Conservation (phyloP, 2,888 invertebrate genomes). For the Drosophila histrio region DNA sequence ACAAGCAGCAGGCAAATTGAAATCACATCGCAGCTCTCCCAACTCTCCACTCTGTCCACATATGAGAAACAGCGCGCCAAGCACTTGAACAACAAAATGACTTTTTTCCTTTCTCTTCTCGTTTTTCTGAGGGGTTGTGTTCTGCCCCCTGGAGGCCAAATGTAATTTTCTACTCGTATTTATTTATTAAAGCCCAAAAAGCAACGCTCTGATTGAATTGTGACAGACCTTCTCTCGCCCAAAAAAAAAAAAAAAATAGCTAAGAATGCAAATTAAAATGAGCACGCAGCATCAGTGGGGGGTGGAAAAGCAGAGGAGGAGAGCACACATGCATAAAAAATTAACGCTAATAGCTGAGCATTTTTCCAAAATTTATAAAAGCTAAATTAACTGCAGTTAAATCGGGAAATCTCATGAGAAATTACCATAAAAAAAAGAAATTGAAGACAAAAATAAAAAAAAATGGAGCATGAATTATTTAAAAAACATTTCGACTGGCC, state of each 20-base stretch:
- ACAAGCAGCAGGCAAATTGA: constrained; percentile 59
- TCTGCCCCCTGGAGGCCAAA: constrained; percentile 65
- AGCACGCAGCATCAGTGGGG: constrained; percentile 11
- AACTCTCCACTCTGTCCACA: constrained; percentile 33
- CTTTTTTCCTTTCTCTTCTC: constrained; percentile 22
- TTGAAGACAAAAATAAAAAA: constrained; percentile 16
- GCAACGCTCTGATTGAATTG: constrained; percentile 69
- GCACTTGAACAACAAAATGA: constrained; percentile 54
- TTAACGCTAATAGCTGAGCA: constrained; percentile 51
- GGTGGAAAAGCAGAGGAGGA: neutral
- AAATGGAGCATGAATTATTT: constrained; percentile 51
- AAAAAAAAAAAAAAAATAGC: constrained; percentile 23
- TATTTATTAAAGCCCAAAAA: constrained; percentile 69
- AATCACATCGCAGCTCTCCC: constrained; percentile 66
- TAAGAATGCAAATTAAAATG: constrained; percentile 74
- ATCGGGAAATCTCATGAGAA: constrained; percentile 47
- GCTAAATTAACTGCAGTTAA: constrained; percentile 40
- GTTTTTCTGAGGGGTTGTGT: constrained; percentile 24
- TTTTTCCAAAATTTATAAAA: constrained; percentile 20
- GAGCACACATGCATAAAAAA: constrained; percentile 50
- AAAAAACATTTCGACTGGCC: constrained; percentile 29
- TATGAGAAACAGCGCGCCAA: constrained; percentile 28
- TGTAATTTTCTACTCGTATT: constrained; percentile 75
- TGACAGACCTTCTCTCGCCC: constrained; percentile 51
- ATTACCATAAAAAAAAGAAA: constrained; percentile 37